phyloP scores from a whole-genome alignment of 2,797 vertebrate genomes.

The Melanotaenia boesemani region DNA sequence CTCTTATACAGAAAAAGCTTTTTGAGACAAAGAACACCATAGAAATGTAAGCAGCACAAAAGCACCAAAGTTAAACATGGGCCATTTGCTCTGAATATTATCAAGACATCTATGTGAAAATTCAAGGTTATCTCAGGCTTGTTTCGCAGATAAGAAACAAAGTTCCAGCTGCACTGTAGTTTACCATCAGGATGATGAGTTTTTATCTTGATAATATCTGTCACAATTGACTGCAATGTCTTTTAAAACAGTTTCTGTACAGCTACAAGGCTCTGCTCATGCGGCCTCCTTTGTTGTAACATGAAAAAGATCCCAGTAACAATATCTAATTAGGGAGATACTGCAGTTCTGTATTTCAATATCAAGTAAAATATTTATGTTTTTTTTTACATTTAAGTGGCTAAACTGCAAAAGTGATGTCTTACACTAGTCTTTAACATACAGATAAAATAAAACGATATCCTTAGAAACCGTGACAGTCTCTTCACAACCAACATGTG shows the following conservation, averaged over 20 bases:
- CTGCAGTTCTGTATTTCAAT: constrained; percentile 49
- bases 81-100: constrained; percentile 61
- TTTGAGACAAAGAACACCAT: constrained; percentile 68
- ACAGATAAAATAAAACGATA: constrained; percentile 49
- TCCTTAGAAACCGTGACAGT: constrained; percentile 45
- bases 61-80: constrained; percentile 70
- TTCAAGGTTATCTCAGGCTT: constrained; percentile 50
- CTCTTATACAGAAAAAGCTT: constrained; percentile 43
- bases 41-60: constrained; percentile 76
- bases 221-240: constrained; percentile 50
- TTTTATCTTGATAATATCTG: constrained; percentile 58
- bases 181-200: constrained; percentile 32
- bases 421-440: constrained; percentile 58
- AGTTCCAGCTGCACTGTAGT: constrained; percentile 33
- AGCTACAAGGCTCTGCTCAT: constrained; percentile 71
- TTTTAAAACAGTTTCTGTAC: constrained; percentile 61
- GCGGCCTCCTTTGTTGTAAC: constrained; percentile 54
- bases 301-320: constrained; percentile 54
- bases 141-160: constrained; percentile 21
- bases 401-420: constrained; percentile 71
- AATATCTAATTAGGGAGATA: constrained; percentile 54
- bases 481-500: constrained; percentile 56
- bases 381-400: constrained; percentile 64
- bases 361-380: constrained; percentile 64
- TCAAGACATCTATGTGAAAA: constrained; percentile 50